phyloP scores from a whole-genome alignment of 92 coral and sea anemone species.

The Palythoa heliodiscus region DNA sequence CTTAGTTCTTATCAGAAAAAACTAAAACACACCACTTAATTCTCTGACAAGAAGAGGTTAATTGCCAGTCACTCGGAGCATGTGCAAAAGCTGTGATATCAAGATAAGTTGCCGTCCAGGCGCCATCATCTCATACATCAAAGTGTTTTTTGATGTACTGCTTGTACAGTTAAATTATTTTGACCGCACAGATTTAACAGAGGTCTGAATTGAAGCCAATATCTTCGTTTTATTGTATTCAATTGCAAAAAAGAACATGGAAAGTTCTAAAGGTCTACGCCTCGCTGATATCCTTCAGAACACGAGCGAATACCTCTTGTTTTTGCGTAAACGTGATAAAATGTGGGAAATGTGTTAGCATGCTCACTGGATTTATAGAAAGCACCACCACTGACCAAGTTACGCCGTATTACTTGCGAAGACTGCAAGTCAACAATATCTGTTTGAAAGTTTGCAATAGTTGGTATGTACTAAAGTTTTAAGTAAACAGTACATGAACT shows the following conservation, averaged over 20 bases:
- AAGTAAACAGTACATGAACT: neutral
- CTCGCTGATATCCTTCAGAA: neutral
- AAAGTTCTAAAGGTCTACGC: neutral
- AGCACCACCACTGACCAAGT: neutral
- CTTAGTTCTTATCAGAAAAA: constrained; percentile 24
- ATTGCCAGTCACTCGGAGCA: constrained; percentile 24
- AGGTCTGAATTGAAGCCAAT: neutral
- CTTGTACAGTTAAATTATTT: neutral
- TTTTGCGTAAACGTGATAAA: neutral
- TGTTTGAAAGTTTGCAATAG: neutral
- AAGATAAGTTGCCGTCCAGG: neutral
- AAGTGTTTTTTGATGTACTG: neutral
- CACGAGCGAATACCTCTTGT: neutral
- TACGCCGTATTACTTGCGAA: neutral
- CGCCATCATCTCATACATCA: neutral
- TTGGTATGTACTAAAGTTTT: constrained; percentile 8
- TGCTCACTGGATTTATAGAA: neutral
- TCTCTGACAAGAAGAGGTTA: constrained; percentile 21
- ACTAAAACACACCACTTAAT: constrained; percentile 18
- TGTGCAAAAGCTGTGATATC: constrained; percentile 22
- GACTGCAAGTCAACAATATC: constrained; percentile 3
- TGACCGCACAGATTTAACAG: neutral
- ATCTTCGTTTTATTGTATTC: neutral
- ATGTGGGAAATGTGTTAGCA: neutral
- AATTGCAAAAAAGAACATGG: neutral